These are phyloP conservation scores for cattle (Bos taurus) DNA, from an alignment of 2,113 vertebrate genomes.

Conservation along the genomic window ARS-UCD2.0 NC_037339.1:80114501-80115000, in stretches of 20 bases:
- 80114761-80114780: background rate
- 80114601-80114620: background rate
- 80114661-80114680: background rate
- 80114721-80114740: background rate
- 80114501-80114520: background rate
- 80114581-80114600: background rate
- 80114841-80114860: background rate
- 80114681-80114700: background rate
- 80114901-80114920: background rate
- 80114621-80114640: background rate
- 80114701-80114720: background rate
- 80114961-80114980: background rate
- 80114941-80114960: background rate
- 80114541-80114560: conserved; percentile 27
- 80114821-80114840: background rate
- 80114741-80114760: background rate
- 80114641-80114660: background rate
- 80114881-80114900: background rate
- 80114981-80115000: background rate
- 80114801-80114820: background rate
- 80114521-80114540: conserved; percentile 5
- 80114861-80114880: background rate
- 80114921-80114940: background rate
- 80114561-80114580: background rate
- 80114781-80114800: background rate